Evolutionary conservation across 2,888 invertebrate species (phyloP), one percentile per base, ranked within the genome.

Genomic region (Dynastes hyllus): DNA sequence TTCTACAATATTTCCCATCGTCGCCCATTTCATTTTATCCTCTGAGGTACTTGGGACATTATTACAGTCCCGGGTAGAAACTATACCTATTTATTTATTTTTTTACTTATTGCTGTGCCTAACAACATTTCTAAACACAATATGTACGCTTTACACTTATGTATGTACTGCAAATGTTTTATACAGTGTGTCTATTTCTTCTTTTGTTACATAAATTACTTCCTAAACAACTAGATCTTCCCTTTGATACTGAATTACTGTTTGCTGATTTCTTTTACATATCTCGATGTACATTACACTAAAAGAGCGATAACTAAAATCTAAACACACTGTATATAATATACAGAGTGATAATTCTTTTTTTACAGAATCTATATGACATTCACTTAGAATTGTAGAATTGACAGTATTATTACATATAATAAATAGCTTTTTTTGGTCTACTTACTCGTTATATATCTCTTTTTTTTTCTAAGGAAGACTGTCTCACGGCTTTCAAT

Each of bases 301-400:
- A 63, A 50, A 61, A 75, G 73, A 75, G 73, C 73, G 51, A 69
- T 51, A 75, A 75, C 73, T 75, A 75, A 75, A 75, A 27, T 22
- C 73, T 75, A 75, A 75, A 61, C 61, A 75, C 73, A 75, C 58
- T 75, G 61, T 61, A 75, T 75, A 61, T 75, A 75, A 75, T 75
- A 61, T 75, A 61, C 40, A 63, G 73, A 75, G 73, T 61, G 73
- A 75, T 75, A 75, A 61, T 75, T 73, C 63, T 40, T 22, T 58
- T 58, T 61, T 27, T 37, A 1, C 37, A 13, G 29, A 16, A 29
- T 67, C 5, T 50, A 0, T 27, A 5, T 37, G 5, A 37, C 32
- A 37, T 67, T 45, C 2, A 9, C 9, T 16, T 45, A 27, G 16
- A 16, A 53, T 16, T 40, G 37, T 71, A 27, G 2, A 61, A 75